Percentiles rank a stretch among this genome's conserved stretches.
Evolutionary conservation across 1,140 invertebrate species (phyloP).

Genomic region (Aphidius gifuensis): DNA sequence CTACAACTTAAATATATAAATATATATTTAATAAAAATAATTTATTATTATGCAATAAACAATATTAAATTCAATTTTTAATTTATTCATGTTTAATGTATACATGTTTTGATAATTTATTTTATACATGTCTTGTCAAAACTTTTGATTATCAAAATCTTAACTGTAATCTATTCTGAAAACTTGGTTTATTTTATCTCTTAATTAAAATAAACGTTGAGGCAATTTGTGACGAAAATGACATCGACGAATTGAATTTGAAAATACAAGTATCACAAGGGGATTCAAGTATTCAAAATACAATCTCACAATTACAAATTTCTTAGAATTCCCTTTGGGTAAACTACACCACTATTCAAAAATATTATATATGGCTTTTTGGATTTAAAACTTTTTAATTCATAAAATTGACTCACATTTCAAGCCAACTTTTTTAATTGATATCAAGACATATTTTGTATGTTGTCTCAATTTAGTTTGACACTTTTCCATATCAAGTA

Average conservation of each 20-base stretch:
- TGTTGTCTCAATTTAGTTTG: background rate
- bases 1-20: background rate
- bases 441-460: background rate
- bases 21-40: background rate
- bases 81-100: background rate
- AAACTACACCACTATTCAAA: no score
- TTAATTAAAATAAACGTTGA: no score
- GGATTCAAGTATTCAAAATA: constrained; percentile 8
- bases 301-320: constrained; percentile 31
- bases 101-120: background rate
- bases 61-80: background rate
- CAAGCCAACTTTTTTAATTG: constrained; percentile 11
- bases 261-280: background rate
- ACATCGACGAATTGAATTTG: background rate
- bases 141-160: no score
- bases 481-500: background rate
- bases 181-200: no score
- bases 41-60: background rate
- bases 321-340: constrained; percentile 1
- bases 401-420: no score
- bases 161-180: no score
- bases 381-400: no score
- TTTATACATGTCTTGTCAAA: no score
- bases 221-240: no score
- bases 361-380: no score